Percentiles rank a stretch among this genome's conserved stretches.
Conservation (phyloP, 2,888 invertebrate species). For the Apodemia hepburni region DNA sequence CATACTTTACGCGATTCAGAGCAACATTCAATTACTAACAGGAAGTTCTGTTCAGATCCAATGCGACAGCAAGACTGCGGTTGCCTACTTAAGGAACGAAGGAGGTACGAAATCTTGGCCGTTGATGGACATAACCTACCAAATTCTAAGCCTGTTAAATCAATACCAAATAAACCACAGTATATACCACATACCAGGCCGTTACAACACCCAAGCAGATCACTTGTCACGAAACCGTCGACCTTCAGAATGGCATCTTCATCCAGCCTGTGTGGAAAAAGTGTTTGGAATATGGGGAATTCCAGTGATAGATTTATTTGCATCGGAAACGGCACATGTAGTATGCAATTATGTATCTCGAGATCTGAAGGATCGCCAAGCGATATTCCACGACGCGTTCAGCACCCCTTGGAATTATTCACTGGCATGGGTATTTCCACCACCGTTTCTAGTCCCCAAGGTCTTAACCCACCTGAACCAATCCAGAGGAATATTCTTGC, state of each 20-base stretch:
- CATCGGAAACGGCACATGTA: constrained; percentile 24
- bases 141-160: constrained; percentile 17
- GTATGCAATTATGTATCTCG: constrained; percentile 21
- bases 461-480: constrained; percentile 32
- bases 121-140: constrained; percentile 28
- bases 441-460: constrained; percentile 28
- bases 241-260: constrained; percentile 23
- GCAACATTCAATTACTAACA: constrained; percentile 19
- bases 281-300: constrained; percentile 18
- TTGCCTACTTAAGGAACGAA: constrained; percentile 27
- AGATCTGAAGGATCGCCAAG: constrained; percentile 20
- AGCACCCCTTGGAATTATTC: constrained; percentile 22
- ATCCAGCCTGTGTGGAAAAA: constrained; percentile 17
- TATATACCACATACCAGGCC: neutral
- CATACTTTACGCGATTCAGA: constrained; percentile 23
- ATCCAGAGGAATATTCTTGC: constrained; percentile 1
- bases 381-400: constrained; percentile 21
- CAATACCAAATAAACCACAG: neutral
- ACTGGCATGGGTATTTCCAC: constrained; percentile 33
- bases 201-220: neutral
- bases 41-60: constrained; percentile 29
- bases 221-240: neutral
- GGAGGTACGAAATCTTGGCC: constrained; percentile 36
- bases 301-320: constrained; percentile 28
- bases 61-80: constrained; percentile 37